A percentile compares a stretch with the other conserved stretches of the same genome.
phyloP scores from a whole-genome alignment of 2,797 vertebrate genomes.

The Spondyliosoma cantharus region DNA sequence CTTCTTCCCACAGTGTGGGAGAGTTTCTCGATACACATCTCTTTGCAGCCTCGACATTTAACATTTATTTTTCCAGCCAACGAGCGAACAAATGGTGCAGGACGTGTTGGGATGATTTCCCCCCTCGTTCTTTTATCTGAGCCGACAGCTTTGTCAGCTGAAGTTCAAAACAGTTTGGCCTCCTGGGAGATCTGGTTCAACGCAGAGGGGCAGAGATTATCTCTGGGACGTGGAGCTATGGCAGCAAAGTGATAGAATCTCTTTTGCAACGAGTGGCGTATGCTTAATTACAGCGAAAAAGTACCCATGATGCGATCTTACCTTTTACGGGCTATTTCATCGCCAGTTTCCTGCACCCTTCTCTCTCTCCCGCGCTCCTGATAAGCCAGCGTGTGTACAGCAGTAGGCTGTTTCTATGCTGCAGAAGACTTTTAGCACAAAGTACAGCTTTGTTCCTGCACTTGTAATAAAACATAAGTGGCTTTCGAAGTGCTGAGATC shows the following conservation, averaged over 20 bases:
- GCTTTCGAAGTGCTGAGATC: conserved; percentile 17
- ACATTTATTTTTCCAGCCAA: conserved; percentile 83
- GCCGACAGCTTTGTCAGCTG: conserved; percentile 76
- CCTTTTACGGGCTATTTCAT: conserved; percentile 82
- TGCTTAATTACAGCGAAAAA: conserved; percentile 83
- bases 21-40: conserved; percentile 84
- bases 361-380: conserved; percentile 24
- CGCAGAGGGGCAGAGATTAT: conserved; percentile 73
- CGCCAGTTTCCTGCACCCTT: conserved; percentile 68
- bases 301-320: conserved; percentile 82
- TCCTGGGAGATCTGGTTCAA: conserved; percentile 77
- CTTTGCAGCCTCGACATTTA: conserved; percentile 68
- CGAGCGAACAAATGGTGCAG: conserved; percentile 81
- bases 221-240: conserved; percentile 67
- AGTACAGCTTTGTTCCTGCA: conserved; percentile 47
- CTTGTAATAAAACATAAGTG: conserved; percentile 38
- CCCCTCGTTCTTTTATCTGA: conserved; percentile 77
- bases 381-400: conserved; percentile 56
- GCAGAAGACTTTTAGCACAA: conserved; percentile 45
- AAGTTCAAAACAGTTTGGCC: conserved; percentile 78
- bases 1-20: conserved; percentile 78
- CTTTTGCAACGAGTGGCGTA: conserved; percentile 71
- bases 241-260: conserved; percentile 81
- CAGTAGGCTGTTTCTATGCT: background rate
- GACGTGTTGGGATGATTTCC: conserved; percentile 80